A percentile compares a stretch with the other conserved stretches of the same genome.
phyloP scores from a whole-genome alignment of 2,888 invertebrate species.

The Ypsolopha scabrella region DNA sequence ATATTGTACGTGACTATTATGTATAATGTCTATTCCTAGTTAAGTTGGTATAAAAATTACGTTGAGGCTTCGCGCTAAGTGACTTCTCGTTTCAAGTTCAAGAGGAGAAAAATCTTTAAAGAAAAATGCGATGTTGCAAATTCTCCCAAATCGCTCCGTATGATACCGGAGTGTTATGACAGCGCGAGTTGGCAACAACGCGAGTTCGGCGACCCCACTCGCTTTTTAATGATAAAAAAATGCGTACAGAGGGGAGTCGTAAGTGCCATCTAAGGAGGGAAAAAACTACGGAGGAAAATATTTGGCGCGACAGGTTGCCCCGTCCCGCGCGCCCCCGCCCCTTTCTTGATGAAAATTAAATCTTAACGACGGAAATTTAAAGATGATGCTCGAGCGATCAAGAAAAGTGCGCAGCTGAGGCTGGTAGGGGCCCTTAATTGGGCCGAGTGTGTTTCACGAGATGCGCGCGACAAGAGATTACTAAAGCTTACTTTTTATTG shows the following conservation, averaged over 20 bases:
- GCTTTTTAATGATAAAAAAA: slow-evolving; percentile 71
- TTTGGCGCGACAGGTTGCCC: slow-evolving; percentile 69
- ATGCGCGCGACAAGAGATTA: slow-evolving; percentile 16
- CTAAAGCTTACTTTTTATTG: slow-evolving; percentile 16
- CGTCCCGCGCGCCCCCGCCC: slow-evolving; percentile 24
- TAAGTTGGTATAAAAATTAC: too few species aligned
- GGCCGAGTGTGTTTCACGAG: slow-evolving; percentile 36
- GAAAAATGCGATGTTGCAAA: slow-evolving; percentile 39
- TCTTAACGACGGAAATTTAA: slow-evolving; percentile 71
- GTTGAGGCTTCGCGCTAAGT: too few species aligned
- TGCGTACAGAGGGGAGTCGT: slow-evolving; percentile 66
- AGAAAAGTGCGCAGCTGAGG: slow-evolving; percentile 69
- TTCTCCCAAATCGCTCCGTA: slow-evolving; percentile 30
- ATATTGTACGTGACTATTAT: too few species aligned
- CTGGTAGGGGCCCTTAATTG: slow-evolving; percentile 55
- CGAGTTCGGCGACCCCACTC: slow-evolving; percentile 65
- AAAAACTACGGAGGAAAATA: slow-evolving; percentile 70
- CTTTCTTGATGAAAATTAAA: slow-evolving; percentile 67
- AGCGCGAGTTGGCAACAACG: slow-evolving; percentile 58
- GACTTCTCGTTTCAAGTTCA: neutral
- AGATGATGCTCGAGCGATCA: slow-evolving; percentile 69
- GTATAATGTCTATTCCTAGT: too few species aligned
- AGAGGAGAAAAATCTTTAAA: neutral
- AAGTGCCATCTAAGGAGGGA: slow-evolving; percentile 69
- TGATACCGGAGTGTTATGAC: slow-evolving; percentile 68